Base-by-base conservation (phyloP, 2,888 invertebrate species). In the Mythimna loreyi region DNA sequence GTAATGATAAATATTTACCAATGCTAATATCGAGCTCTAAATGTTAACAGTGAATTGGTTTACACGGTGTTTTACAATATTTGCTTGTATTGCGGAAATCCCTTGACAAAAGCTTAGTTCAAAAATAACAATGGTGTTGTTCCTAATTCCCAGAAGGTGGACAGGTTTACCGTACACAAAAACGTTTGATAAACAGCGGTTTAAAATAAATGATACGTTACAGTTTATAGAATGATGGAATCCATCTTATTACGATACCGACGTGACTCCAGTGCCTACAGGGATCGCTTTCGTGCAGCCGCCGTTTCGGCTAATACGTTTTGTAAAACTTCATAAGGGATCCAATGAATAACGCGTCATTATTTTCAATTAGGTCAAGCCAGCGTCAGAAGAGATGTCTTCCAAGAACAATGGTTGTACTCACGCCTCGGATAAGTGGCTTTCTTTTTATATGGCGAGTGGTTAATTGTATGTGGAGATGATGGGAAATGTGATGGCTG, bases 321-420 rank as follows among this genome's bases (percentile, higher is more conserved):
- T 93, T 91, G 90, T 92, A 90, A 91, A 89, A 87, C 89, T 90
- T 88, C 89, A 85, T 86, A 87, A 87, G 91, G 91, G 91, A 91
- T 90, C 89, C 89, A 89, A 88, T 90, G 93, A 92, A 95, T 93
- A 94, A 94, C 88, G 92, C 89, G 89, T 92, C 91, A 95, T 96
- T 95, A 96, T 95, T 93, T 94, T 93, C 94, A 96, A 96, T 95
- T 95, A 92, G 95, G 95, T 95, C 95, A 96, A 92, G 92, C 86
- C 92, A 87, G 91, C 91, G 91, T 91, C 93, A 90, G 94, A 87
- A 89, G 90, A 92, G 90, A 92, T 86, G 86, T 90, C 89, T 93
- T 92, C 92, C 87, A 90, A 94, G 95, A 95, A 95, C 94, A 95
- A 94, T 94, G 94, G 90, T 78, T 85, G 87, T 92, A 94, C 93